Evolutionary conservation across 2,888 invertebrate species (phyloP).

Genomic region (Pycnomerus fuliginosus): DNA sequence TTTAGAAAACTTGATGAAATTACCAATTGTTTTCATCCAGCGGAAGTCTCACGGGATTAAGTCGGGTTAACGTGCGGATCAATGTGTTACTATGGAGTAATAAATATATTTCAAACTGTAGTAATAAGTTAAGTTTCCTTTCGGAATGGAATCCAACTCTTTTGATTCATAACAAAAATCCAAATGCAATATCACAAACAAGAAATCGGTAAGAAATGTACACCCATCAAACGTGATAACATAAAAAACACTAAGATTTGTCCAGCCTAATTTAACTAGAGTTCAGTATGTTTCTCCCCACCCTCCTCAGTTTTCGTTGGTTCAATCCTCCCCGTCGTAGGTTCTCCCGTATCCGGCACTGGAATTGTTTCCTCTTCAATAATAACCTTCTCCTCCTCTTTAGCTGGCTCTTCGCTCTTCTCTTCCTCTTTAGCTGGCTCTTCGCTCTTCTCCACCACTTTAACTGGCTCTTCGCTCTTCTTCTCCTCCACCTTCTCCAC

Average conservation of each 20-base stretch:
- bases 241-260: no score
- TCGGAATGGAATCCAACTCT: no score
- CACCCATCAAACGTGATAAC: no score
- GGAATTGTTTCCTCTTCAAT: constrained; percentile 25
- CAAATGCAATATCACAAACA: no score
- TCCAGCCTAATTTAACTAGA: constrained; percentile 37
- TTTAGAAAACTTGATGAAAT: no score
- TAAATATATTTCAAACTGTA: constrained; percentile 15
- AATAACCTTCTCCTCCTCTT: constrained; percentile 12
- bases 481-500: constrained; percentile 39
- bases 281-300: constrained; percentile 39
- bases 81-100: constrained; percentile 9
- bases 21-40: no score
- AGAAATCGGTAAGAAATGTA: no score
- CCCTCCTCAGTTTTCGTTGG: constrained; percentile 32
- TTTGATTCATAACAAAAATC: no score
- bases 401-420: constrained; percentile 23
- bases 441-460: constrained; percentile 23
- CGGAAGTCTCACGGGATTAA: no score
- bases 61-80: no score
- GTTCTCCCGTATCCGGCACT: constrained; percentile 15
- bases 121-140: neutral
- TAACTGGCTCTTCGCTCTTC: constrained; percentile 22
- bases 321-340: constrained; percentile 23
- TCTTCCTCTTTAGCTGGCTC: constrained; percentile 25